Evolutionary conservation across 2,113 vertebrate species (phyloP), one percentile per base, ranked within the genome.

Genomic region (Chionodraco myersi): DNA sequence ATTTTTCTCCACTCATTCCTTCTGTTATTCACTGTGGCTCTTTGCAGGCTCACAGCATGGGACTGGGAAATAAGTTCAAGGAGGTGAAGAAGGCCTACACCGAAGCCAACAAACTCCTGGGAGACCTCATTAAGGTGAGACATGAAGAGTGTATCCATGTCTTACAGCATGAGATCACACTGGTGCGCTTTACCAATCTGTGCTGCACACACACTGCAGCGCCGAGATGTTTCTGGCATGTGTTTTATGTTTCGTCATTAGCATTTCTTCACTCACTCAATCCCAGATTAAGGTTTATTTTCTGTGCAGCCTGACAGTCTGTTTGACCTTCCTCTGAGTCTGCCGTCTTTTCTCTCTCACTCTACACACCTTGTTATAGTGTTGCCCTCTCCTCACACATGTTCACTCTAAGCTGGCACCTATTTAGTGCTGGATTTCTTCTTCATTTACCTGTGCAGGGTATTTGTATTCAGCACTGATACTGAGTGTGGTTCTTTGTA

Each of bases 21-120:
- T 1, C 21, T 12, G 13, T 57, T 64, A 0, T 71, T 73, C 34
- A 26, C 36, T 56, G 49, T 71, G 64, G 14, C 67, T 74, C 45
- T 82, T 97, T 96, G 92, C 96, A 99, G 95, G 97, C 98, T 45
- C 96, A 99, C 91, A 97, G 97, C 90, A 99, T 99, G 97, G 98
- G 98, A 36, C 96, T 99, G 10, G 97, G 97, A 18, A 95, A 98
- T 93, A 98, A 98, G 93, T 99, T 99, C 94, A 99, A 99, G 88
- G 95, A 97, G 86, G 97, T 99, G 87, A 99, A 99, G 93, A 99
- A 96, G 75, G 96, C 97, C 75, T 99, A 98, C 5, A 41, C 94
- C 0, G 97, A 98, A 86, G 98, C 97, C 90, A 99, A 99, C 95
- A 97, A 96, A 89, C 93, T 99, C 53, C 96, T 99, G 0, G 98